Percentiles rank a stretch among this genome's conserved stretches.
These are phyloP conservation scores for Schizopygopsis pylzovi DNA, from an alignment of 2,797 vertebrate species.

Conservation along the genomic window DNA sequence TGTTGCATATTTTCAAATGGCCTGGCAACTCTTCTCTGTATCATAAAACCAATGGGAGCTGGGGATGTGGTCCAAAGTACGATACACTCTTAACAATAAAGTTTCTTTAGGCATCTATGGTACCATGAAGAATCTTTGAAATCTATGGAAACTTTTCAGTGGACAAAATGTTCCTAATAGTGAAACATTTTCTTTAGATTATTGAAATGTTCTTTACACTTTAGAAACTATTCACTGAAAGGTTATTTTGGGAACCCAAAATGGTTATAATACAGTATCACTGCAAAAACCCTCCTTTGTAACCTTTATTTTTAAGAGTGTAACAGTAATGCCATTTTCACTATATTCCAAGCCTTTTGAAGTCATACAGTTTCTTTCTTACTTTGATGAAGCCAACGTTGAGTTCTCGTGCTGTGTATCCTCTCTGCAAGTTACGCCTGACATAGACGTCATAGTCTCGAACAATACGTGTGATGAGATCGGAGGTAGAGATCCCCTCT, in stretches of 20 bases:
- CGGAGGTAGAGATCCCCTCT: slow-evolving; percentile 97
- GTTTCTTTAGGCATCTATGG: neutral
- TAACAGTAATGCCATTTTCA: neutral
- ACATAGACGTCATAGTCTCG: slow-evolving; percentile 95
- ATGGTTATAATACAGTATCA: too few relatives aligned
- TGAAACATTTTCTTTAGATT: too few relatives aligned
- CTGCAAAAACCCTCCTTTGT: too few relatives aligned
- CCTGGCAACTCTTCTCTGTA: neutral
- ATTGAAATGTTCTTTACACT: too few relatives aligned
- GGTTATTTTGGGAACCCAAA: too few relatives aligned
- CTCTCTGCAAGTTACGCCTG: slow-evolving; percentile 93
- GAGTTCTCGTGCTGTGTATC: slow-evolving; percentile 95
- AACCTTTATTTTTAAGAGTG: neutral
- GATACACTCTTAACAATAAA: neutral
- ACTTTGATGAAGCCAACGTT: slow-evolving; percentile 98
- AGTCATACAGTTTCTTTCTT: slow-evolving; percentile 62
- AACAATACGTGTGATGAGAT: slow-evolving; percentile 97
- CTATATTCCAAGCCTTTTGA: neutral
- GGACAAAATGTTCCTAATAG: neutral
- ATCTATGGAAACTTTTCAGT: neutral
- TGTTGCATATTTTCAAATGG: neutral
- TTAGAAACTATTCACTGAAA: too few relatives aligned
- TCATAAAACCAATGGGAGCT: neutral
- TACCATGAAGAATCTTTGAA: neutral
- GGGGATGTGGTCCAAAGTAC: neutral